Conservation (phyloP, 2,888 invertebrate genomes). For the Petrolisthes cinctipes region DNA sequence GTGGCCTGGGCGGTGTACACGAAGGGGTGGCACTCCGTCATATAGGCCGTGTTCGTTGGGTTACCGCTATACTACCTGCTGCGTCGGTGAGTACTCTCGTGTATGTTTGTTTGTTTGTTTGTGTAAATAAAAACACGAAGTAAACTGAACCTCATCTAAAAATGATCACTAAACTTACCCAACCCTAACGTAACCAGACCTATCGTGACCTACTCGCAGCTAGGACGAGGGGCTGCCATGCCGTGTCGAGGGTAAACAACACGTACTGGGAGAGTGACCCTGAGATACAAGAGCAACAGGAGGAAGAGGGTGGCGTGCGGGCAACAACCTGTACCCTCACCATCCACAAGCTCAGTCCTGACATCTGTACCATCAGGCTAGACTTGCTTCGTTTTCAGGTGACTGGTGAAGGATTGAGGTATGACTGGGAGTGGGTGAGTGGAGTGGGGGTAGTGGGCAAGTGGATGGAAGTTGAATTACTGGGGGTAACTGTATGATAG, state of each 20-base stretch:
- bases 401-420: background rate
- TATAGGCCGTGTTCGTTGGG: constrained; percentile 19
- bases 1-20: constrained; percentile 14
- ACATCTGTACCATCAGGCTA: constrained; percentile 78
- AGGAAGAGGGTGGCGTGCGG: background rate
- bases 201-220: background rate
- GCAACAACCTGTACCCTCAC: constrained; percentile 47
- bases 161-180: background rate
- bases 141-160: too few relatives aligned
- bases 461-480: too few relatives aligned
- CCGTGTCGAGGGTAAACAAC: constrained; percentile 9
- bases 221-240: constrained; percentile 6
- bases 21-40: constrained; percentile 30
- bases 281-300: background rate
- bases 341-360: constrained; percentile 67
- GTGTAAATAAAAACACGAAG: too few relatives aligned
- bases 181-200: background rate
- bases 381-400: constrained; percentile 79
- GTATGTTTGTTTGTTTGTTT: background rate
- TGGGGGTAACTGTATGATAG: too few relatives aligned
- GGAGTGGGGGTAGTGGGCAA: too few relatives aligned
- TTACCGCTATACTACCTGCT: constrained; percentile 29
- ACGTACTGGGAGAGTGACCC: constrained; percentile 21
- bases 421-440: too few relatives aligned
- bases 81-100: constrained; percentile 33